A percentile compares a stretch with the other conserved stretches of the same genome.
Conservation (phyloP, 2,888 invertebrate genomes). For the Caenorhabditis doughertyi region DNA sequence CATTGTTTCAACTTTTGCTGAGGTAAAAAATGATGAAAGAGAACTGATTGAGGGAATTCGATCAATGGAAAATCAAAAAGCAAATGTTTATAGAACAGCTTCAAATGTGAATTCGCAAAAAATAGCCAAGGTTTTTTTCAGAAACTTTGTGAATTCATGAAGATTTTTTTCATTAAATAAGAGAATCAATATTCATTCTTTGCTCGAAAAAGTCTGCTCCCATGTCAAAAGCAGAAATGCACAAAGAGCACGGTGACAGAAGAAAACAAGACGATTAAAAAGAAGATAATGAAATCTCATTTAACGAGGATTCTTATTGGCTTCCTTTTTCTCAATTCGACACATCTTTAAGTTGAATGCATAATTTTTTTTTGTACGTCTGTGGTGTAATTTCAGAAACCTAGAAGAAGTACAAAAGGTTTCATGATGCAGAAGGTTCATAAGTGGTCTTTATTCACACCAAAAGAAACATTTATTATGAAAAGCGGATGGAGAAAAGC, state of each 20-base stretch:
- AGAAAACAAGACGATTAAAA: neutral
- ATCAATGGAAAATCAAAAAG: neutral
- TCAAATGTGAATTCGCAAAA: neutral
- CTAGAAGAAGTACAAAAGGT: neutral
- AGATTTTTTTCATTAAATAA: neutral
- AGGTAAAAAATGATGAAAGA: neutral
- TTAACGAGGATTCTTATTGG: too few relatives aligned
- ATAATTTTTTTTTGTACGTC: too few relatives aligned
- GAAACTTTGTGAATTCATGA: neutral
- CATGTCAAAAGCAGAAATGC: neutral
- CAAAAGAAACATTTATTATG: conserved; percentile 26
- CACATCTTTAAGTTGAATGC: too few relatives aligned
- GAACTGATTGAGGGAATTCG: neutral
- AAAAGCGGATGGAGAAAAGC: neutral
- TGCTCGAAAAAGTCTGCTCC: neutral
- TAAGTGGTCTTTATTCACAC: neutral
- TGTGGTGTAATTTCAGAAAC: neutral
- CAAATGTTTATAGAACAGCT: neutral
- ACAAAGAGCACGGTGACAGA: neutral
- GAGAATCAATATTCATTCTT: too few relatives aligned
- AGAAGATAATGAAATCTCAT: neutral
- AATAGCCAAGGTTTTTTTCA: neutral
- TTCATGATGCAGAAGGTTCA: neutral
- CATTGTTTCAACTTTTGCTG: conserved; percentile 10
- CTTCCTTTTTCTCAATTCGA: too few relatives aligned